phyloP scores from a whole-genome alignment of 1,140 invertebrate species.

The Araneus ventricosus region DNA sequence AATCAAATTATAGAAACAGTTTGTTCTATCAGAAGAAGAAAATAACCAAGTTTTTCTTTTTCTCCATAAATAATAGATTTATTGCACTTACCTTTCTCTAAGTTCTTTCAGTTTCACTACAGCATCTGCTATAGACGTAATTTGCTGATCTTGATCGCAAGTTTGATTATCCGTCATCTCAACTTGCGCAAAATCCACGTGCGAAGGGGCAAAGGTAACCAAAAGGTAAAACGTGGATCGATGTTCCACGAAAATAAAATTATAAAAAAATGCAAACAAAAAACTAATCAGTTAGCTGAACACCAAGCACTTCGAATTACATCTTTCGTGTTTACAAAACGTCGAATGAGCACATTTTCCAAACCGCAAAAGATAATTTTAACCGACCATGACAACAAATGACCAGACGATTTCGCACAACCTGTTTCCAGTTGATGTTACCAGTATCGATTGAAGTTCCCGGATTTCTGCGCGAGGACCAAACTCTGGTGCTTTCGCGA shows the following conservation, averaged over 20 bases:
- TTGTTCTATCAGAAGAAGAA: too few relatives aligned
- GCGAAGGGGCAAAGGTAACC: background rate
- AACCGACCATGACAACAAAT: conserved; percentile 23
- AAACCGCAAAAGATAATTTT: background rate
- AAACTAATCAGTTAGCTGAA: background rate
- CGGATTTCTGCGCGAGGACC: conserved; percentile 15
- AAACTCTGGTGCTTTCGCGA: conserved; percentile 4
- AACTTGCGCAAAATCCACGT: conserved; percentile 5
- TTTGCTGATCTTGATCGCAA: conserved; percentile 57
- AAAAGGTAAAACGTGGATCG: conserved; percentile 1
- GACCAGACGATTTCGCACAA: conserved; percentile 36
- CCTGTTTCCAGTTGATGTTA: conserved; percentile 37
- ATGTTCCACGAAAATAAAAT: background rate
- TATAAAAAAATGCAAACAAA: background rate
- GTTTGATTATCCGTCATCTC: conserved; percentile 67
- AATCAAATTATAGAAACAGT: too few relatives aligned
- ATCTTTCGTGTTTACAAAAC: background rate
- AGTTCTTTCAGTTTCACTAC: conserved; percentile 69
- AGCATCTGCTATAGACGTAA: conserved; percentile 70
- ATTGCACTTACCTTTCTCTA: conserved; percentile 67
- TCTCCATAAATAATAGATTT: background rate
- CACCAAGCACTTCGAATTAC: background rate
- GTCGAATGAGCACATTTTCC: background rate
- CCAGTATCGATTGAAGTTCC: conserved; percentile 60
- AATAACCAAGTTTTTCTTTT: too few relatives aligned